Percentiles rank a stretch among this genome's conserved stretches.
phyloP scores from a whole-genome alignment of 2,113 vertebrate genomes.

The Lasiurus borealis region DNA sequence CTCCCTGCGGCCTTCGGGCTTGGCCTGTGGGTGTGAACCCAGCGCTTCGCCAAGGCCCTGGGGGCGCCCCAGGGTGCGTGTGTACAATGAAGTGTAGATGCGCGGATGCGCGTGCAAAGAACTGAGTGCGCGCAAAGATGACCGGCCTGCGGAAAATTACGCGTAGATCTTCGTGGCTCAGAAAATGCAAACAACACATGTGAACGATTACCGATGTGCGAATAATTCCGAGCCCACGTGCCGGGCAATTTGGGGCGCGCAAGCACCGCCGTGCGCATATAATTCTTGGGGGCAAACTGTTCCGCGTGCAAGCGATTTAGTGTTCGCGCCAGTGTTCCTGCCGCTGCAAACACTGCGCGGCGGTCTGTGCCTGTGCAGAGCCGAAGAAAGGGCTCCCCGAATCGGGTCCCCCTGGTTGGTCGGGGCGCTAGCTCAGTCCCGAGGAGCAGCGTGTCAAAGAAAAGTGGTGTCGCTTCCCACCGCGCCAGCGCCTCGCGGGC shows the following conservation, averaged over 20 bases:
- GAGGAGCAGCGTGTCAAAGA: background rate
- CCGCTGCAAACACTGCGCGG: background rate
- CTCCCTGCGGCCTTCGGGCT: background rate
- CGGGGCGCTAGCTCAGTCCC: background rate
- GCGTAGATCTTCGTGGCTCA: background rate
- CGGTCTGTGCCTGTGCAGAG: background rate
- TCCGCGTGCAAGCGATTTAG: background rate
- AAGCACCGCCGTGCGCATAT: fast-evolving
- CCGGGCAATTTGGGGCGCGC: background rate
- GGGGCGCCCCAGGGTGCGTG: too few species aligned
- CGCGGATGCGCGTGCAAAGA: background rate
- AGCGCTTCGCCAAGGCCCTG: background rate
- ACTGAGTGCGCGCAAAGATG: background rate
- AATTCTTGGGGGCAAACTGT: background rate
- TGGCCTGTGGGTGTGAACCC: background rate
- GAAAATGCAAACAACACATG: background rate
- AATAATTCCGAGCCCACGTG: background rate
- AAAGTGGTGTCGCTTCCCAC: background rate
- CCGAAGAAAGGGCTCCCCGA: background rate
- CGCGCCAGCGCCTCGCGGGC: background rate
- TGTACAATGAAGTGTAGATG: fast-evolving
- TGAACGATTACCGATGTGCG: background rate
- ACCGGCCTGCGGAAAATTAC: background rate
- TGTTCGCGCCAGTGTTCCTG: background rate
- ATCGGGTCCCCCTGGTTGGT: background rate